Base-by-base conservation (phyloP, 1,140 invertebrate species). In the Orchesella cincta region DNA sequence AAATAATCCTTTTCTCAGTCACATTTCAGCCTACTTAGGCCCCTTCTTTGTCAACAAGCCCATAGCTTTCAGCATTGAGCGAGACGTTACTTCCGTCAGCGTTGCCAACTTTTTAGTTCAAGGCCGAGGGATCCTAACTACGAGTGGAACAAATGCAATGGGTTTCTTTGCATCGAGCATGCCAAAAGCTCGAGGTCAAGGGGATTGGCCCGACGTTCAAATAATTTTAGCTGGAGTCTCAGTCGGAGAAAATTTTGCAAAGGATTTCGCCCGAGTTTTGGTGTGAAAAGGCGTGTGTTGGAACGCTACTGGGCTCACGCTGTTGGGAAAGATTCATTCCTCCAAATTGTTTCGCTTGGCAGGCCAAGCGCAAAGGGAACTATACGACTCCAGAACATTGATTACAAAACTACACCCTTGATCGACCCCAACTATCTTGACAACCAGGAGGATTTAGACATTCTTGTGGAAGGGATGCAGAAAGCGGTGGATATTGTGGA, bases 141-240 rank as follows among this genome's bases (percentile, higher is more conserved):
- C 51, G 1, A 26, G 76, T 23, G 79, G 76, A 1, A 67, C 52
- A n/a, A 16, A 75, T 33, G 79, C 79, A 8, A 76, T 74, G 31
- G 62, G 62, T 16, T 73, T 73, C 36, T 36, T 78, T 28, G 23
- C 79, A 14, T 78, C 79, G 8, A 18, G 33, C 1, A 5, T 29
- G 20, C 76, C 79, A 18, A 76, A 80, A 76, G 54, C 29, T 5
- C 33, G 34, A 23, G 76, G 74, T 20, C 73, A 78, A 76, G 46
- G 57, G n/a, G 52, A 80, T 26, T 80, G 76, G 77, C 74, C 79
- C n/a, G 81, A 81, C 72, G 51, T 76, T 52, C 76, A 81, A 51
- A 72, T 76, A 3, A 46, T 78, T 1, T 76, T 72, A 23, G 23
- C 73, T n/a, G 76, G 71, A 16, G 71, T 73, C 71, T 36, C 71